These are phyloP conservation scores for Hippocampus mohnikei DNA, from an alignment of 2,113 vertebrate species.

Conservation along the genomic window DNA sequence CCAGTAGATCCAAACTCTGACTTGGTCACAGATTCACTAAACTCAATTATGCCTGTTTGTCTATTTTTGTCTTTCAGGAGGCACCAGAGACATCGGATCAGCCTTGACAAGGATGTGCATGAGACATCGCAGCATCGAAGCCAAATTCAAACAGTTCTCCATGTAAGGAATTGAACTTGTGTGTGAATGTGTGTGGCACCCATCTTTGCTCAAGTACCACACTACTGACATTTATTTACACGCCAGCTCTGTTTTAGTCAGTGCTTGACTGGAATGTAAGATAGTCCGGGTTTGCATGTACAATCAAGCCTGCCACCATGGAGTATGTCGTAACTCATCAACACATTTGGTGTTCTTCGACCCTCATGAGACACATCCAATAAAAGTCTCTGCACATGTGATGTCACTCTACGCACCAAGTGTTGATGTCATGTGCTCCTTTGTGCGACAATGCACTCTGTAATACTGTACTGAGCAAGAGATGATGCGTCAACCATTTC, in stretches of 20 bases:
- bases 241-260: background rate
- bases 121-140: slow-evolving; percentile 95
- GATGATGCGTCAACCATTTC: slow-evolving; percentile 42
- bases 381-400: background rate
- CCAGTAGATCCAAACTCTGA: background rate
- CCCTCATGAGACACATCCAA: slow-evolving; percentile 10
- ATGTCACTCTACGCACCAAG: background rate
- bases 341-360: slow-evolving; percentile 18
- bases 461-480: slow-evolving; percentile 41
- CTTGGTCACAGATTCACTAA: background rate
- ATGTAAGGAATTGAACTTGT: slow-evolving; percentile 73
- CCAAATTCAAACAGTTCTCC: slow-evolving; percentile 93
- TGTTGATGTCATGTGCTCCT: slow-evolving; percentile 11
- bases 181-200: background rate
- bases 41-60: background rate
- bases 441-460: slow-evolving; percentile 22
- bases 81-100: slow-evolving; percentile 91
- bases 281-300: background rate
- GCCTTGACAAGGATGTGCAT: slow-evolving; percentile 96
- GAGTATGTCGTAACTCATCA: slow-evolving; percentile 5
- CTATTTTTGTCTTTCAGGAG: slow-evolving; percentile 74
- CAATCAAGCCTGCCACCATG: background rate
- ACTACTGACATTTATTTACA: slow-evolving; percentile 3
- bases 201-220: background rate
- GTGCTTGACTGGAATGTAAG: background rate